Evolutionary conservation across 2,797 vertebrate species (phyloP), one percentile per base, ranked within the genome.

Genomic region (Champsocephalus esox): DNA sequence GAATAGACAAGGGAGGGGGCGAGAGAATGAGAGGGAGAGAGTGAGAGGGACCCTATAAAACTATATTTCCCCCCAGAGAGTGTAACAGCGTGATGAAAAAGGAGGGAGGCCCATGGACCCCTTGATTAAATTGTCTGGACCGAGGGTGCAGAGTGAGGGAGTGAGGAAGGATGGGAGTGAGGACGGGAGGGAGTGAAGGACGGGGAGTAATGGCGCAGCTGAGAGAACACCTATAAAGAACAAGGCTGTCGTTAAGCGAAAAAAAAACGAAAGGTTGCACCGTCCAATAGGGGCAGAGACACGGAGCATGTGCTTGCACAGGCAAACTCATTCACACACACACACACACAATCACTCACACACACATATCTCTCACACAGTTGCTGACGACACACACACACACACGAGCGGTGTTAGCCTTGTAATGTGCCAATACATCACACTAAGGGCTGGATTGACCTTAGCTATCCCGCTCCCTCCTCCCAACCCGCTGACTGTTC

Each of bases 101-200:
- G 81, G 80, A 80, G 77, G 73, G 63, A 82, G 78, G 81, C 77
- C 84, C 66, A 68, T 55, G 59, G 66, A 38, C 66, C 76, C 74
- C 84, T 83, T 91, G 90, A 94, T 93, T 92, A 92, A 92, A 93
- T 86, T 92, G 93, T 92, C 87, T 60, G 41, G 73, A 82, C 79
- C 0, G 70, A 67, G 55, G 41, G 52, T 62, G 21, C 3, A 49
- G 28, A 66, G 55, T 43, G 46, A 66, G 55, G 45, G 46, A 62
- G n/a, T 17, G 57, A 64, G 52, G 9, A 28, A 61, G 41, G 7
- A 21, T 12, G 2, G 34, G 12, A 68, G 61, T 50, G 14, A 62
- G 34, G 60, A 46, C 63, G 66, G 50, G n/a, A 64, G 41, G 62
- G 56, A 69, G 66, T 41, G 80, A 91, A 86, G 85, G 87, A 88